A percentile compares a stretch with the other conserved stretches of the same genome.
Evolutionary conservation across 2,113 vertebrate species (phyloP).

Genomic region (Pontoporia blainvillei): DNA sequence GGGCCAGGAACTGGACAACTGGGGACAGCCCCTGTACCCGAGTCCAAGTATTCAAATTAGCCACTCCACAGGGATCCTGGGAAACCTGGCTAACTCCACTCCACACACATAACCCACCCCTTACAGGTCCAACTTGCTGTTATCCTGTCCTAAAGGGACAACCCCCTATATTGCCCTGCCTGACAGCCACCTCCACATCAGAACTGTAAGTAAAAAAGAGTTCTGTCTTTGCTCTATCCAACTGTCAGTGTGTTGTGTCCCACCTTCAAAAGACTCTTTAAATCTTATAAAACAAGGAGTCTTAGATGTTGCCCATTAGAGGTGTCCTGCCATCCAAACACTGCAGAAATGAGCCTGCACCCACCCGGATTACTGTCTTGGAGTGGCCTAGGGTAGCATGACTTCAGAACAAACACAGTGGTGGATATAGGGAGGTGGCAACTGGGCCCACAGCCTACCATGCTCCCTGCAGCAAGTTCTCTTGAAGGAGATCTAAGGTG

Average conservation of each 20-base stretch:
- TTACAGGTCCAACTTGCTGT: neutral
- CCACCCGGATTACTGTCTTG: accelerated
- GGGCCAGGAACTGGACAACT: too few species aligned
- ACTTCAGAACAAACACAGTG: neutral
- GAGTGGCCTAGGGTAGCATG: neutral
- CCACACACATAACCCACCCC: neutral
- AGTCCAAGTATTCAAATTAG: neutral
- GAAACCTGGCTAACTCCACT: neutral
- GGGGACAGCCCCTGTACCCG: too few species aligned
- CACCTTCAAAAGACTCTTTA: neutral
- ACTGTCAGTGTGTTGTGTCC: neutral
- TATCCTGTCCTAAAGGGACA: neutral
- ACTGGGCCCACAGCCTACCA: neutral
- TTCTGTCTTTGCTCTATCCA: neutral
- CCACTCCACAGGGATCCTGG: neutral
- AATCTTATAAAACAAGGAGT: neutral
- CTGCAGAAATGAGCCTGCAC: neutral
- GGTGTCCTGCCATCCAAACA: neutral
- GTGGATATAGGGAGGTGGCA: neutral
- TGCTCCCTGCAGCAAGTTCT: neutral
- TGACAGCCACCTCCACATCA: neutral
- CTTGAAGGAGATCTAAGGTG: neutral
- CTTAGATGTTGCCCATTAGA: neutral
- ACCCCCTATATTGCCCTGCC: neutral
- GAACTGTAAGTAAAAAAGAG: neutral